Conservation (phyloP, 2,888 invertebrate genomes). For the Salticus scenicus region DNA sequence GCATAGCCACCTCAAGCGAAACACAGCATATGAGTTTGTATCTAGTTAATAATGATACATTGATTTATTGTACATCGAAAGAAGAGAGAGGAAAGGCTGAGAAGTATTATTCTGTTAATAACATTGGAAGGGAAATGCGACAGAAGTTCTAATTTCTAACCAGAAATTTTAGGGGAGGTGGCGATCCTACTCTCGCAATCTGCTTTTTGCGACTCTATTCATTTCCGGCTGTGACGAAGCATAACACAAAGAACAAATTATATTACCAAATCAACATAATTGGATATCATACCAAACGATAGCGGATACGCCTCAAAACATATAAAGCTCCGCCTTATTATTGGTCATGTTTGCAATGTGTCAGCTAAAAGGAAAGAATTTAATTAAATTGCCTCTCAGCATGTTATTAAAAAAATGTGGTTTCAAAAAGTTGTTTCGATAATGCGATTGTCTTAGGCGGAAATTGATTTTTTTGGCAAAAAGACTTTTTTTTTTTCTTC, state of each 20-base stretch:
- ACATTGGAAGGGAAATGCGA: neutral
- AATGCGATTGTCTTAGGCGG: too few species aligned
- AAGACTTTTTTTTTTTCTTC: too few species aligned
- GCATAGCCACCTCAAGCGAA: neutral
- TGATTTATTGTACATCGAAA: too few species aligned
- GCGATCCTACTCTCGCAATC: neutral
- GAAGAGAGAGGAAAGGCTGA: too few species aligned
- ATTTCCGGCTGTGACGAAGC: slow-evolving; percentile 7
- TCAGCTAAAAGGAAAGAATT: neutral
- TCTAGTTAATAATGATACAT: neutral
- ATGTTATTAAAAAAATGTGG: too few species aligned
- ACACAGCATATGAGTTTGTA: neutral
- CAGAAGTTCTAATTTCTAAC: neutral
- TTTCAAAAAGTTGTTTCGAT: too few species aligned
- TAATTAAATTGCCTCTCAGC: slow-evolving; percentile 5
- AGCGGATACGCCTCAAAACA: neutral
- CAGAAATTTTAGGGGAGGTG: neutral
- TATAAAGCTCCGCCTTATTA: slow-evolving; percentile 3
- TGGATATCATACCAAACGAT: neutral
- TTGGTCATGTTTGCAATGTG: neutral
- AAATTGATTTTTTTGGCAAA: too few species aligned
- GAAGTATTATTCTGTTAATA: too few species aligned
- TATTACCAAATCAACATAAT: slow-evolving; percentile 8
- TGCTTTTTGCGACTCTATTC: neutral
- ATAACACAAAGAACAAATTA: slow-evolving; percentile 5